Evolutionary conservation across 2,888 invertebrate genomes (phyloP).

Genomic region (Apamea anceps): DNA sequence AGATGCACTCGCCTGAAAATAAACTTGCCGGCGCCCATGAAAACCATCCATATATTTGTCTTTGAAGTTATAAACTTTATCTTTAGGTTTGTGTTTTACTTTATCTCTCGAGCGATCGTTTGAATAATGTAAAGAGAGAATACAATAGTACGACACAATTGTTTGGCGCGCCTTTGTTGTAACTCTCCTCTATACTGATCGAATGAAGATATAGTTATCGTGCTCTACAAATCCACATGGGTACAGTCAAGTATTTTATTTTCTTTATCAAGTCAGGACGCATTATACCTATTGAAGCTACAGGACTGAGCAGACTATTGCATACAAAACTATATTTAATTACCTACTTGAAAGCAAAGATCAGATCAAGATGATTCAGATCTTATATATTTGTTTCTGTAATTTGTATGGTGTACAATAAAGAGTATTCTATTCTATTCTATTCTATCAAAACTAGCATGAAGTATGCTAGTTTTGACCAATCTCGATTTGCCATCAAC

Average conservation of each 20-base stretch:
- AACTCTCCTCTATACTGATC: constrained; percentile 18
- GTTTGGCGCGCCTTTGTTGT: constrained; percentile 42
- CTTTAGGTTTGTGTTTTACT: constrained; percentile 1
- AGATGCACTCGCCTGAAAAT: not conserved
- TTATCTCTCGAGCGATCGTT: constrained; percentile 35
- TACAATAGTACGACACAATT: constrained; percentile 14
- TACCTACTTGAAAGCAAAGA: not conserved
- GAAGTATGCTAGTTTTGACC: too few species aligned
- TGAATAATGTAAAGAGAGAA: constrained; percentile 50
- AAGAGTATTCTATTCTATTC: too few species aligned
- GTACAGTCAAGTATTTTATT: not conserved
- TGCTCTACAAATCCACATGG: constrained; percentile 4
- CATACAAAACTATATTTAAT: not conserved
- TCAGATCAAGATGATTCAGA: too few species aligned
- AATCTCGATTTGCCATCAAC: not conserved
- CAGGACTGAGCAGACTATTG: not conserved
- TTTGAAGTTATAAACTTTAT: constrained; percentile 18
- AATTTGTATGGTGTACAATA: too few species aligned
- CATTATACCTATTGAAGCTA: too few species aligned
- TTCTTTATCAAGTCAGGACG: not conserved
- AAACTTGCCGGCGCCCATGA: not conserved
- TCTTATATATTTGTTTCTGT: too few species aligned
- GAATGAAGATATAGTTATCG: constrained; percentile 42
- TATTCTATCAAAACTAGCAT: too few species aligned
- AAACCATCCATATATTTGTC: not conserved